Conservation (phyloP, 2,888 invertebrate genomes). For the Cataglyphis albicans region DNA sequence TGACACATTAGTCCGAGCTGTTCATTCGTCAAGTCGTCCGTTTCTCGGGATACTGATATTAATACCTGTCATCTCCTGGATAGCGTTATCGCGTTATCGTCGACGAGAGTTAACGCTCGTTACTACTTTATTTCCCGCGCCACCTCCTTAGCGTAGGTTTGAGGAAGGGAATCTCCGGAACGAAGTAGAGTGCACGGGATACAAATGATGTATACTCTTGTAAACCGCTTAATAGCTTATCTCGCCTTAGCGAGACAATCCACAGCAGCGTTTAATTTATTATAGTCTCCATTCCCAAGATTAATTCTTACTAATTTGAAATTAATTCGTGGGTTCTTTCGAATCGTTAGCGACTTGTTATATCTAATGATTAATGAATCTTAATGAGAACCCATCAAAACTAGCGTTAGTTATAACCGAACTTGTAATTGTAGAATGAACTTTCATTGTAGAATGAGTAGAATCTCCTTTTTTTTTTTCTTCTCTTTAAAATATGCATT, state of each 20-base stretch:
- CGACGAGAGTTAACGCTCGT: conserved; percentile 14
- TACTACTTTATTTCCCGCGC: conserved; percentile 18
- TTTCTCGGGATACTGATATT: conserved; percentile 67
- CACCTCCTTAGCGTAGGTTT: not conserved
- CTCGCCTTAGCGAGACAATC: conserved; percentile 36
- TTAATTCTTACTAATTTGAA: conserved; percentile 39
- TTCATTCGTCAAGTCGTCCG: conserved; percentile 61
- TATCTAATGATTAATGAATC: conserved; percentile 30
- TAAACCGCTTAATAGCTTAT: conserved; percentile 43
- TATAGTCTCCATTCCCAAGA: conserved; percentile 24
- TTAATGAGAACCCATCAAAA: conserved; percentile 28
- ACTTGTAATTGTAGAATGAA: conserved; percentile 17
- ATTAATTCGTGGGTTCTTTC: conserved; percentile 39
- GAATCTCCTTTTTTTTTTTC: not conserved
- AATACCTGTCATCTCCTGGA: conserved; percentile 66
- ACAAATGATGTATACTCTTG: conserved; percentile 22
- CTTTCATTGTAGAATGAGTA: conserved; percentile 2
- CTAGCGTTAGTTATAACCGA: conserved; percentile 23
- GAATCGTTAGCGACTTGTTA: conserved; percentile 37
- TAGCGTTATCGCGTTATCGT: not conserved
- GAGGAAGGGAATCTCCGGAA: conserved; percentile 17
- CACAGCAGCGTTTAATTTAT: conserved; percentile 34
- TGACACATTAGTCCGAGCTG: conserved; percentile 66
- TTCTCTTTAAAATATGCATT: conserved; percentile 33
- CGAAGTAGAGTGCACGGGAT: conserved; percentile 18